A percentile compares a stretch with the other conserved stretches of the same genome.
These are phyloP conservation scores for Pseudomugil gertrudae DNA, from an alignment of 2,797 vertebrate species.

Conservation along the genomic window DNA sequence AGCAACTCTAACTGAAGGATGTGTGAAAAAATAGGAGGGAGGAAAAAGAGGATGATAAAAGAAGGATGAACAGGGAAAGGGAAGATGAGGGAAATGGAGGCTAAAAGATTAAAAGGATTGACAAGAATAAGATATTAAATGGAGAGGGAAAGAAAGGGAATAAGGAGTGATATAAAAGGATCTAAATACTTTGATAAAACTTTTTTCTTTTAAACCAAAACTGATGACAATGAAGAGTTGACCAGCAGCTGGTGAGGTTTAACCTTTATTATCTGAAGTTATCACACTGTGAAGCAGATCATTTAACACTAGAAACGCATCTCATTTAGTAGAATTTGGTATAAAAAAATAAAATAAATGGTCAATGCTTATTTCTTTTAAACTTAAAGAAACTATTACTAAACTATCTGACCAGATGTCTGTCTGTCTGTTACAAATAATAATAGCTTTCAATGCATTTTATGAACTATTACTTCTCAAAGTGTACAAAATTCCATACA, in stretches of 20 bases:
- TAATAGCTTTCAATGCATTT: no score
- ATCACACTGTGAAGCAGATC: no score
- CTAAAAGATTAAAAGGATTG: background rate
- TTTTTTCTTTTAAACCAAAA: background rate
- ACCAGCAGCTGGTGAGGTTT: no score
- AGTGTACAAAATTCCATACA: background rate
- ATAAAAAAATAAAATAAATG: background rate
- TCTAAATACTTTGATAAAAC: background rate
- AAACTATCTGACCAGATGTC: background rate
- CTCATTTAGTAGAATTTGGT: background rate
- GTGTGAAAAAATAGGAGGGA: slow-evolving; percentile 9
- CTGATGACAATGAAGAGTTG: background rate
- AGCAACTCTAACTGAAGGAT: slow-evolving; percentile 42
- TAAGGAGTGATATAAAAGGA: no score
- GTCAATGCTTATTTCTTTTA: no score
- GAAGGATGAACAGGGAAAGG: background rate
- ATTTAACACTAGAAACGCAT: no score
- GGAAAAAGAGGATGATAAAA: slow-evolving; percentile 2
- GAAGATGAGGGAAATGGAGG: slow-evolving; percentile 2
- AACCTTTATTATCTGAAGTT: no score
- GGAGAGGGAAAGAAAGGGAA: background rate
- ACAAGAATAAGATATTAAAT: background rate
- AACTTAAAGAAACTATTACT: background rate
- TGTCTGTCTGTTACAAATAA: no score
- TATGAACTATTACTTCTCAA: no score